Conservation (phyloP, 1,140 invertebrate species). For the Wiebesia pumilae region DNA sequence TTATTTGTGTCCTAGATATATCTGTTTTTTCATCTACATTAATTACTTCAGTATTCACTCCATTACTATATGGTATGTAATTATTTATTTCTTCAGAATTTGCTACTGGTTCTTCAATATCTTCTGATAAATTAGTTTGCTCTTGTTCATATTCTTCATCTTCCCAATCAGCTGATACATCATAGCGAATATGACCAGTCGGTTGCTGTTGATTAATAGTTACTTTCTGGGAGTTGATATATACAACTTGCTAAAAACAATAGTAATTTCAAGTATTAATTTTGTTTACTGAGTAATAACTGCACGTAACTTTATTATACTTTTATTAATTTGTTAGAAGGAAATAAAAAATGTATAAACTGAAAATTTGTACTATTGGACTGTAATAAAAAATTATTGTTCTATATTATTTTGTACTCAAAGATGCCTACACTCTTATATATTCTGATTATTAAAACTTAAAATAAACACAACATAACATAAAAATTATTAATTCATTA, state of each 20-base stretch:
- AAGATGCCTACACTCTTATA: too few species aligned
- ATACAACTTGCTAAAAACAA: constrained; percentile 18
- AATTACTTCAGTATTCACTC: constrained; percentile 23
- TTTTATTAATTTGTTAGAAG: not conserved
- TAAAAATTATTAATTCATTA: too few species aligned
- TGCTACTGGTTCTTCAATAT: constrained; percentile 28
- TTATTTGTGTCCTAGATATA: constrained; percentile 47
- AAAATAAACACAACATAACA: too few species aligned
- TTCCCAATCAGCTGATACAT: constrained; percentile 70
- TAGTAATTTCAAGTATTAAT: not conserved
- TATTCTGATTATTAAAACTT: too few species aligned
- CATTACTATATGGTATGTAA: constrained; percentile 42
- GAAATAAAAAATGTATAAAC: not conserved
- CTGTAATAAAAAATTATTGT: too few species aligned
- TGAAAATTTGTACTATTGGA: not conserved
- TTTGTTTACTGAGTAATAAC: not conserved
- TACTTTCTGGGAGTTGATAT: not conserved
- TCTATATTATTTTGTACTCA: too few species aligned
- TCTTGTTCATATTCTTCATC: constrained; percentile 69
- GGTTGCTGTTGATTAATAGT: constrained; percentile 22
- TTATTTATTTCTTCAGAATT: constrained; percentile 45
- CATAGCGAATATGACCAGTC: constrained; percentile 61
- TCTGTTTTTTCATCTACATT: constrained; percentile 53
- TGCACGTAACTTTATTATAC: not conserved
- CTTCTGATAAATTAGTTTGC: constrained; percentile 48